Evolutionary conservation across 2,888 invertebrate genomes (phyloP).

Genomic region (Drosophila sordidula): DNA sequence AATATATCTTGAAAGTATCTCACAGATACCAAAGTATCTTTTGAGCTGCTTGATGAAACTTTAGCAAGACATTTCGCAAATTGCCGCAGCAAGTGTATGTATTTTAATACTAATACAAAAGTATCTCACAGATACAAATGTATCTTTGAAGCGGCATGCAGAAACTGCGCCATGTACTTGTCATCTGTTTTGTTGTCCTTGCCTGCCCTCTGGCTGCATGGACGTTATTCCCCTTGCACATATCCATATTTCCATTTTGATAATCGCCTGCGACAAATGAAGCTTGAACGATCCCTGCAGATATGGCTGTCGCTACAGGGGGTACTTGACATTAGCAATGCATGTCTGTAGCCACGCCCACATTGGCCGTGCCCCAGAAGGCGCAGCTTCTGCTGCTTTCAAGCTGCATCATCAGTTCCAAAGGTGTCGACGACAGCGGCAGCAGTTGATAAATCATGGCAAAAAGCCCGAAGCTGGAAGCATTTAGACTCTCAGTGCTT

Average conservation of each 20-base stretch:
- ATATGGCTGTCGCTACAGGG: conserved; percentile 7
- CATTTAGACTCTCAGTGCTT: conserved; percentile 37
- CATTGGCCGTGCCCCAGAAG: not conserved
- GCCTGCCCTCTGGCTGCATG: not conserved
- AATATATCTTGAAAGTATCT: not conserved
- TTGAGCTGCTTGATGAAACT: not conserved
- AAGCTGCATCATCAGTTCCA: conserved; percentile 14
- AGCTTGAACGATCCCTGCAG: conserved; percentile 10
- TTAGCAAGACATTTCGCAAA: not conserved
- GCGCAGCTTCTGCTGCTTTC: conserved; percentile 5
- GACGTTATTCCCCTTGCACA: not conserved
- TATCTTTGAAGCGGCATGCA: not conserved
- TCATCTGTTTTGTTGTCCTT: not conserved
- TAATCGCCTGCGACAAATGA: conserved; percentile 16
- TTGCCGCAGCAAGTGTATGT: not conserved
- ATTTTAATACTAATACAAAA: not conserved
- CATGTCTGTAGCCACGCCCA: conserved; percentile 41
- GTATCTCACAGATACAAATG: not conserved
- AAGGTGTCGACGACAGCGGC: conserved; percentile 22
- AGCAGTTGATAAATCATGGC: conserved; percentile 32
- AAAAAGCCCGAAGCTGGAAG: conserved; percentile 23
- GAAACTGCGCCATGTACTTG: not conserved
- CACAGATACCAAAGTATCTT: not conserved
- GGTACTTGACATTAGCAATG: conserved; percentile 37
- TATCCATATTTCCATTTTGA: conserved; percentile 4